Evolutionary conservation across 2,797 vertebrate genomes (phyloP).

Genomic region (Enteromius treurensis): DNA sequence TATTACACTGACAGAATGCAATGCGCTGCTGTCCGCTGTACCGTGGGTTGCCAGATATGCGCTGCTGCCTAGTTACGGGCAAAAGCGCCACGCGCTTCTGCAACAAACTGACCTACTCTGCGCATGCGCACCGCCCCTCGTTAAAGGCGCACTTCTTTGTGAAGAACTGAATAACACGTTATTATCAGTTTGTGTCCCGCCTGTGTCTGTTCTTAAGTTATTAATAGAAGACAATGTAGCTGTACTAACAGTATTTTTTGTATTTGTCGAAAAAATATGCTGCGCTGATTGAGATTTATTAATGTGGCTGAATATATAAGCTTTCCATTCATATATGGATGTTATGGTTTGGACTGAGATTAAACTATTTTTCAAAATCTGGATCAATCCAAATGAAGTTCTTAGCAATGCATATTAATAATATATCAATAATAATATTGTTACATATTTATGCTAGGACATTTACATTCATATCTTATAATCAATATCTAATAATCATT

Average conservation of each 20-base stretch:
- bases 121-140: conserved; percentile 69
- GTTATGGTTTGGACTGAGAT: too few species aligned
- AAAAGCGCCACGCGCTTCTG: conserved; percentile 68
- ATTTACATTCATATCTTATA: too few species aligned
- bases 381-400: too few species aligned
- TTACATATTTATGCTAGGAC: too few species aligned
- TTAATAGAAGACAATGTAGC: neutral
- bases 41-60: conserved; percentile 64
- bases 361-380: too few species aligned
- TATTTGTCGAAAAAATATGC: neutral
- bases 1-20: conserved; percentile 59
- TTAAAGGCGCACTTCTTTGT: neutral
- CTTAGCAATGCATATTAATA: too few species aligned
- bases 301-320: too few species aligned
- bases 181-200: neutral
- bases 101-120: conserved; percentile 66
- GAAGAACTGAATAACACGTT: neutral
- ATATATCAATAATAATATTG: too few species aligned
- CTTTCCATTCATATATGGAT: too few species aligned
- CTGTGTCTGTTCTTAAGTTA: neutral
- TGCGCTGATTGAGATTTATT: neutral
- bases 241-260: neutral
- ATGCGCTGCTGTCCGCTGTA: conserved; percentile 63
- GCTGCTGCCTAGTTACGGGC: conserved; percentile 74
- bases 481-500: too few species aligned